Evolutionary conservation across 2,113 vertebrate species (phyloP), one percentile per base, ranked within the genome.

Genomic region (Heteronetta atricapilla): DNA sequence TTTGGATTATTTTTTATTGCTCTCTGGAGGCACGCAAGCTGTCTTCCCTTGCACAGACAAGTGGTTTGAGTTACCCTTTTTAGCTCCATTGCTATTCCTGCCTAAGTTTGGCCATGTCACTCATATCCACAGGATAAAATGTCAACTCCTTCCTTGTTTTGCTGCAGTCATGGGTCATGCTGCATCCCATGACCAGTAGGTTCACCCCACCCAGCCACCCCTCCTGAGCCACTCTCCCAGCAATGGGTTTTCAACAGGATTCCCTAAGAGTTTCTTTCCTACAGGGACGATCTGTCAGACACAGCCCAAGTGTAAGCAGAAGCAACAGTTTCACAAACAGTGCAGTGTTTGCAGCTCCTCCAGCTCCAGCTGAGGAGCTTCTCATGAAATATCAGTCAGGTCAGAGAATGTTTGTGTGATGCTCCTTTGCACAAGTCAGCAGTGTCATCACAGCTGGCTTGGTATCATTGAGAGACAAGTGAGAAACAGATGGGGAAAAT

Each of bases 151-250:
- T 76, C 55, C 59, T 77, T 34, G 13, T 68, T 52, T 74, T 38
- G 68, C 76, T 81, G 50, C 77, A 40, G 11, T 52, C 52, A 36
- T 17, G 38, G 28, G 36, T 63, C 16, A 8, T 31, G 29, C n/a
- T 21, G 34, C 46, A 33, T 55, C 52, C 48, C 9, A 1, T 42
- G 56, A 60, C 50, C 42, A 28, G 10, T 17, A 50, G 72, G 44
- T 67, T 72, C 36, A 46, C 67, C 12, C 18, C 15, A 31, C 7
- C 73, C 36, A 53, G 25, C 31, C 60, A 50, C 34, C 13, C 26
- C 22, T 29, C 0, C 0, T 18, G 6, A 75, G 29, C 23, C 0
- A 0, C 56, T 55, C 10, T 63, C 46, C 26, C 44, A 29, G 44
- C 14, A 18, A 5, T 8, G 25, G 25, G 5, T 33, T 52, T 80